Base-by-base conservation (phyloP, 2,888 invertebrate genomes). In the Stenichneumon culpator region DNA sequence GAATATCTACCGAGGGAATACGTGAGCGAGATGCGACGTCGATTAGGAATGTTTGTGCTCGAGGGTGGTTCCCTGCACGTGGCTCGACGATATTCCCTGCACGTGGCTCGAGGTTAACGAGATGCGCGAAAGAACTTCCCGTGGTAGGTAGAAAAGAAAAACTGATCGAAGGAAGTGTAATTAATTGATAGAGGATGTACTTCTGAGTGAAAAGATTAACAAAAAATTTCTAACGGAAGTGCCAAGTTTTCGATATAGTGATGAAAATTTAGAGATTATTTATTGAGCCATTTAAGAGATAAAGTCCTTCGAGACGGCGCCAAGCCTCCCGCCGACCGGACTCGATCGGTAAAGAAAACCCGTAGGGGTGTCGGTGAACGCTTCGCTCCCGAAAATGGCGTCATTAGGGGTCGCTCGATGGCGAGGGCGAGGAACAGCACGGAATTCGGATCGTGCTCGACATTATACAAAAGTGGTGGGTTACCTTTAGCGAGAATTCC, bases 331-430 rank as follows among this genome's bases (percentile, higher is more conserved):
- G 19, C 16, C 5, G 44, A 11, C 6, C 14, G 14, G 3, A 47
- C 1, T 4, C 3, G 16, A 3, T 47, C 44, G 16, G 14, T 16
- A 47, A 47, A 47, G 44, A 47, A 16, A 47, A 47, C 6, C 16
- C 6, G 63, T 1, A 16, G 28, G 63, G 63, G 28, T 63, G 63
- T 63, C 57, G 83, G 82, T 70, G 77, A 89, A 87, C 73, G 63
- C 81, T 74, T 78, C 78, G 32, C 50, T 57, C 54, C 32, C 11
- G 60, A 9, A 69, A 54, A 73, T 86, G 90, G 87, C 89, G 88
- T 91, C 90, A 91, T 92, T 92, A 92, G 90, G 92, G 74, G 91
- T 91, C 90, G 92, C 90, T 47, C 16, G 91, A 92, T 90, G 90
- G 89, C 90, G 92, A 93, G 68, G 73, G 22, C 50, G 75, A 78